These are phyloP conservation scores for Drymonia ruficornis DNA, from an alignment of 2,888 invertebrate genomes.

Conservation along the genomic window DNA sequence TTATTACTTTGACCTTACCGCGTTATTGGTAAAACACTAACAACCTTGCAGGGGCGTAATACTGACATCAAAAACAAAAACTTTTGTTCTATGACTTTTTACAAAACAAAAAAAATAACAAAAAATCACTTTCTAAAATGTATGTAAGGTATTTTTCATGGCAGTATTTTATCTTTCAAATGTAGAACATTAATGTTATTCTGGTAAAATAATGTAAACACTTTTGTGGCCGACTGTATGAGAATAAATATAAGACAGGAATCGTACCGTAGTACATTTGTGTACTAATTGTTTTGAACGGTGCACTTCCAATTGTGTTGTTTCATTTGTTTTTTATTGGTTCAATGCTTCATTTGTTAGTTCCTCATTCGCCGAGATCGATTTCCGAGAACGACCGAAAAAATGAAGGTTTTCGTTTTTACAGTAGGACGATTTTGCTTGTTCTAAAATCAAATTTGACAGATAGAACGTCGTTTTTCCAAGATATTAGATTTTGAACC, in stretches of 20 bases:
- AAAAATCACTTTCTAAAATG: no score
- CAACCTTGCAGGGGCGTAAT: no score
- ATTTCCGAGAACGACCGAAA: background rate
- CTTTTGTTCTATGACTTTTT: no score
- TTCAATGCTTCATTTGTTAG: constrained; percentile 3
- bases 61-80: no score
- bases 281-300: constrained; percentile 1
- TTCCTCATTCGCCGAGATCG: background rate
- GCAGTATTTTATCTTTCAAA: background rate
- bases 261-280: constrained; percentile 16
- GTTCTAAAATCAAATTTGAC: no score
- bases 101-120: no score
- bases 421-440: background rate
- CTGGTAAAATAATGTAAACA: constrained; percentile 7
- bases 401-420: background rate
- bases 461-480: no score
- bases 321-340: constrained; percentile 3
- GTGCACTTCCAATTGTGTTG: background rate
- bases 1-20: background rate
- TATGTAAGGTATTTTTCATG: no score
- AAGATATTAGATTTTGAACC: no score
- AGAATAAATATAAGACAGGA: constrained; percentile 35
- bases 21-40: no score
- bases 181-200: background rate
- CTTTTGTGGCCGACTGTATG: constrained; percentile 31